Base-by-base conservation (phyloP, 2,113 vertebrate species). In the Apeltes quadracus region DNA sequence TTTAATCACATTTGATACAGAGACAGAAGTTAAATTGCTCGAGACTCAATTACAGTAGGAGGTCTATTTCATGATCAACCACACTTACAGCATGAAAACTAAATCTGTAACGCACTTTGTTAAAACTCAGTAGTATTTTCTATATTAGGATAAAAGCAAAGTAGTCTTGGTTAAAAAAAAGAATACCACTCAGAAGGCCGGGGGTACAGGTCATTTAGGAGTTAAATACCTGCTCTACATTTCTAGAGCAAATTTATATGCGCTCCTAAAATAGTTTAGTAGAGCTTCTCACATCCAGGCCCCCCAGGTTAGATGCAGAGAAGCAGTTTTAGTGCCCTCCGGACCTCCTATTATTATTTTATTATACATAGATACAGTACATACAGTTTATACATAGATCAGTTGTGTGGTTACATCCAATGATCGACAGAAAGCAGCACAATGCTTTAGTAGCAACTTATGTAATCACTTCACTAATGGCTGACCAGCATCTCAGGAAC, bases 311-410 rank as follows among this genome's bases (percentile, higher is more conserved):
- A n/a, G 57, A 69, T 46, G 38, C 32, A 56, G 41, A 56, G 64
- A 50, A 51, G 16, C 36, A 2, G 62, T 84, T 84, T 69, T 38
- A 75, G 46, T 53, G 39, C 72, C 61, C 56, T 69, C 57, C 58
- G 74, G 36, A 67, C 10, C 57, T 59, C 48, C 69, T 53, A 63
- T 63, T 44, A 74, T 83, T 72, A 29, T 62, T 73, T 71, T 77
- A 79, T 83, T 72, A 74, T 88, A 85, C 55, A 82, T 84, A 88
- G 61, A 77, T 86, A 87, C 81, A 90, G 53, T 85, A 83, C 79
- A 84, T 90, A 82, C 67, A 81, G 61, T 68, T 88, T 87, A 81
- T 87, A 91, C 51, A 75, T 53, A 57, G 15, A 81, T 71, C 56
- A 79, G 48, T 25, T 41, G 23, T 69, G 64, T 41, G 63, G 66